These are phyloP conservation scores for Mylabris phalerata DNA, from an alignment of 1,140 invertebrate species.

Conservation along the genomic window DNA sequence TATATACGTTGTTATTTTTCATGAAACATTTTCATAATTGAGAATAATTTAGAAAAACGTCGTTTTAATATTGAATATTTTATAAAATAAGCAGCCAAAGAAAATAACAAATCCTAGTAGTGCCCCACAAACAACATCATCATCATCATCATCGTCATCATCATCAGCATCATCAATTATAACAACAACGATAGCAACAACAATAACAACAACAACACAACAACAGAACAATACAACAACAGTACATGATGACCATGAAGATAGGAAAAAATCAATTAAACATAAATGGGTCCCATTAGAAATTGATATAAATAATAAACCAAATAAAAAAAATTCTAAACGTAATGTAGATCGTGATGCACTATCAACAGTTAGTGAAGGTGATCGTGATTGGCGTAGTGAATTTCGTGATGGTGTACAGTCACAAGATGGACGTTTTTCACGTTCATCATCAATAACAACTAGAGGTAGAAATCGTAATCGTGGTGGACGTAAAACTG, in stretches of 20 bases:
- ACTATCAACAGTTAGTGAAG: constrained; percentile 38
- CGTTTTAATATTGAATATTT: too few species aligned
- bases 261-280: constrained; percentile 47
- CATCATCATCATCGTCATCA: too few species aligned
- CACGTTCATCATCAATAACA: constrained; percentile 30
- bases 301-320: constrained; percentile 55
- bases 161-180: too few species aligned
- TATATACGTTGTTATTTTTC: too few species aligned
- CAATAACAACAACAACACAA: background rate
- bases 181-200: too few species aligned
- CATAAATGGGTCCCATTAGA: constrained; percentile 72
- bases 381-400: constrained; percentile 36
- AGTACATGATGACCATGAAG: constrained; percentile 24
- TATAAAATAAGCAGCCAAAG: background rate
- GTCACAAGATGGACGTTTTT: constrained; percentile 8
- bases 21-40: too few species aligned
- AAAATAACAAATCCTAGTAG: background rate
- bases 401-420: constrained; percentile 14
- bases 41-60: too few species aligned
- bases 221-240: constrained; percentile 5
- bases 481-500: constrained; percentile 31
- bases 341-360: constrained; percentile 26
- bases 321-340: constrained; percentile 25
- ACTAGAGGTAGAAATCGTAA: constrained; percentile 28
- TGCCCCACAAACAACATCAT: too few species aligned